Evolutionary conservation across 2,888 invertebrate genomes (phyloP), one percentile per base, ranked within the genome.

Genomic region (Melolontha melolontha): DNA sequence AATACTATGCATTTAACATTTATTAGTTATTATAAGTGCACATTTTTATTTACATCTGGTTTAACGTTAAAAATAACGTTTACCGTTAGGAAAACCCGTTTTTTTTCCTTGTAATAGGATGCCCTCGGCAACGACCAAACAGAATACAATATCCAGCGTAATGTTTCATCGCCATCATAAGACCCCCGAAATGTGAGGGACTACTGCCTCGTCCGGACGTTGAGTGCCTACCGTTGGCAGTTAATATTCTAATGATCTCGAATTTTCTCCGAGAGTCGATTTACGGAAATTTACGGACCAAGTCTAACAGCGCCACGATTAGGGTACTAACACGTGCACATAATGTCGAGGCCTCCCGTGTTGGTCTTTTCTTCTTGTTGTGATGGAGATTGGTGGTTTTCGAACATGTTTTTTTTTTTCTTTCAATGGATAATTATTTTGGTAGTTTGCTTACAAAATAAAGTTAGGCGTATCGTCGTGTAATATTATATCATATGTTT

Each of bases 191-290:
- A 52, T 34, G 51, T 52, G 51, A 49, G 49, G 17, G 51, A 22
- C 49, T 14, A 34, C 14, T 34, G 11, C 34, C 27, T 12, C 29
- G 10, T 12, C 17, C 34, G 51, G 29, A 52, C 27, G 51, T 29
- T 14, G 14, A 52, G 42, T 10, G 10, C 34, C 34, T 34, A 34
- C 34, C 6, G 34, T 34, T 11, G 14, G 44, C 42, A 42, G 42
- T 57, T 57, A 57, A 57, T 57, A 57, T 57, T 57, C 57, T 57
- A 57, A 57, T 57, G 57, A 57, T 57, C 57, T 57, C 57, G 57
- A 57, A 44, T 57, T 57, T 57, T 57, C 57, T 29, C 22, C 6
- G 44, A 57, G 42, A 57, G 57, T 57, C 57, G 57, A 57, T 57
- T 57, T 57, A 57, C 42, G 7, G 42, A 57, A 57, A 57, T 57